phyloP scores from a whole-genome alignment of 2,113 vertebrate genomes.

The Rhegmatorhina hoffmannsi region DNA sequence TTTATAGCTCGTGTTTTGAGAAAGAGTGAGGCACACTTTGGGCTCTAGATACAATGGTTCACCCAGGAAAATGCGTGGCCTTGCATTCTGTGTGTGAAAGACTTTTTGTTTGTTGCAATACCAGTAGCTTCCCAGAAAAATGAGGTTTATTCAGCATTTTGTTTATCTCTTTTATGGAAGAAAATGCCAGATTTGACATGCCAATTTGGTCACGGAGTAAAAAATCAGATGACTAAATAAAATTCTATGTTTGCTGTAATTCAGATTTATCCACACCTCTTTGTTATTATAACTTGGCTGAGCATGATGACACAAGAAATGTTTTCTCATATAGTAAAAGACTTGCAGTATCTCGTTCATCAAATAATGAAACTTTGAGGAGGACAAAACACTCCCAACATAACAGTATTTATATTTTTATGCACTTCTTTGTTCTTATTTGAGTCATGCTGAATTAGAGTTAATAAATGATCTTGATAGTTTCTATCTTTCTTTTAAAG shows the following conservation, averaged over 20 bases:
- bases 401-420: not conserved
- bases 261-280: not conserved
- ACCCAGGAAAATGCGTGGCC: not conserved
- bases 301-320: not conserved
- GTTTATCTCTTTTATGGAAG: not conserved
- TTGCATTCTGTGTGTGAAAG: not conserved
- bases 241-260: not conserved
- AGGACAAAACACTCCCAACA: not conserved
- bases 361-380: not conserved
- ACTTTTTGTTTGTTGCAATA: slow-evolving; percentile 19
- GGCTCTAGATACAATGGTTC: slow-evolving; percentile 17
- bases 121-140: slow-evolving; percentile 27
- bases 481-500: not conserved
- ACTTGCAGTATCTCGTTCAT: not conserved
- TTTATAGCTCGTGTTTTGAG: slow-evolving; percentile 48
- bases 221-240: not conserved
- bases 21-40: slow-evolving; percentile 32
- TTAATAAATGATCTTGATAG: not conserved
- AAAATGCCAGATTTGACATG: not conserved
- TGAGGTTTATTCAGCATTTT: slow-evolving; percentile 7
- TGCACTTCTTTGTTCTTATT: not conserved
- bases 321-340: not conserved
- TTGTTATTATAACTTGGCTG: not conserved
- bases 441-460: not conserved
- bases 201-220: not conserved